Evolutionary conservation across 1,140 invertebrate genomes (phyloP), one percentile per base, ranked within the genome.

Genomic region (Cyclargus thomasi): DNA sequence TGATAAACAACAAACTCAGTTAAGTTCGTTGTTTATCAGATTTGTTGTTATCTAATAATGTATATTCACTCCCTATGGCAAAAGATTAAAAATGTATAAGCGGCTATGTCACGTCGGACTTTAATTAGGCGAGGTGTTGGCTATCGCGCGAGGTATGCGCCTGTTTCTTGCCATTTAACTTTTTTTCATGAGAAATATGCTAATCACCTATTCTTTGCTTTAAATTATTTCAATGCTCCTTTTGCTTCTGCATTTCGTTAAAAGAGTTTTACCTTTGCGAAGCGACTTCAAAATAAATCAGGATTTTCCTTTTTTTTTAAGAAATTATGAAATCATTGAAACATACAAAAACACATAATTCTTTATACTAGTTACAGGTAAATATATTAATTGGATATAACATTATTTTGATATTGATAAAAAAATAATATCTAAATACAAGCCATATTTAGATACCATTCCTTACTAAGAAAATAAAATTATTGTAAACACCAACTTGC

Each of bases 81-180:
- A 78, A 69, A 83, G 81, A 81, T 84, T 83, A 77, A 79, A 86
- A 84, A 83, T 80, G 79, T 86, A 84, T 86, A 83, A 79, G 75
- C 67, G 74, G 76, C 75, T 71, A 76, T 78, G 79, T 85, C 81
- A 83, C 81, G 80, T 85, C 79, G 68, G 70, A 65, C 77, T 77
- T 83, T 86, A 86, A 86, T 86, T 86, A 84, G 82, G 82, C 74
- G 81, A 78, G 76, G 78, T 71, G 72, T 74, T 72, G 74, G 76
- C 74, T 70, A 70, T 70, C 70, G 66, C 72, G 64, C 72, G 59
- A 64, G 73, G 77, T 71, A 80, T 83, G 76, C 80, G 79, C 74
- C 68, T 62, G 77, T 73, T 75, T 72, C 75, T 78, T 70, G 77
- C 81, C 80, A 77, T 36, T 67, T 67, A 39, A 17, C 57, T 67